Evolutionary conservation across 2,888 invertebrate species (phyloP), one percentile per base, ranked within the genome.

Genomic region (Eupithecia inturbata): DNA sequence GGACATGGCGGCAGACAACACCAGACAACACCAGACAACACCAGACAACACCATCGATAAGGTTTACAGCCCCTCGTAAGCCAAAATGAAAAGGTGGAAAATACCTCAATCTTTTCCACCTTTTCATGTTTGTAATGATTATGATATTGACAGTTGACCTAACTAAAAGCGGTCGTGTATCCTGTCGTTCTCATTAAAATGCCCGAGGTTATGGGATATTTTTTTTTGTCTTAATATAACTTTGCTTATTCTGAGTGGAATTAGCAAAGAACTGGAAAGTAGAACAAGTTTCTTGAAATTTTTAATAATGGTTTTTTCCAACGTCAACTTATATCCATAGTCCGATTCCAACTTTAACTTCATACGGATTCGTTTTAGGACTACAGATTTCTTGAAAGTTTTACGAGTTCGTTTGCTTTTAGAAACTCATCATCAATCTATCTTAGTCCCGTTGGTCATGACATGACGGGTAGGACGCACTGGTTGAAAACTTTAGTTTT

Each of bases 121-220:
- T 22, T 57, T 57, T 5, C 3, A 5, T 41, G 0, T 10, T 53
- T 53, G 3, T 53, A 22, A 10, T 53, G 10, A 9, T n/a, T n/a
- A 19, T 1, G n/a, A 10, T 12, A 26, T 57, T 57, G 67, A 67
- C 71, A 41, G 53, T 71, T 41, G 39, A 6, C 19, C 0, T 0
- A 9, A 10, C 33, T 2, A n/a, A 57, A 60, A 14, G n/a, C 57
- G 14, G 41, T 22, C 71, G 57, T 67, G 67, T 28, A n/a, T 53
- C 36, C 57, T 14, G 22, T 57, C 16, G 3, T 26, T 67, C 67
- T 71, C 71, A 71, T 71, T 71, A 67, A 71, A 71, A 31, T 57
- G 36, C 22, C 67, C 28, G 41, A 67, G 71, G 31, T 67, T 57
- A 57, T 28, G 36, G 53, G 70, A 10, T 60, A 41, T 71, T 71